phyloP scores from a whole-genome alignment of 2,797 vertebrate species.

The Echeneis naucrates region DNA sequence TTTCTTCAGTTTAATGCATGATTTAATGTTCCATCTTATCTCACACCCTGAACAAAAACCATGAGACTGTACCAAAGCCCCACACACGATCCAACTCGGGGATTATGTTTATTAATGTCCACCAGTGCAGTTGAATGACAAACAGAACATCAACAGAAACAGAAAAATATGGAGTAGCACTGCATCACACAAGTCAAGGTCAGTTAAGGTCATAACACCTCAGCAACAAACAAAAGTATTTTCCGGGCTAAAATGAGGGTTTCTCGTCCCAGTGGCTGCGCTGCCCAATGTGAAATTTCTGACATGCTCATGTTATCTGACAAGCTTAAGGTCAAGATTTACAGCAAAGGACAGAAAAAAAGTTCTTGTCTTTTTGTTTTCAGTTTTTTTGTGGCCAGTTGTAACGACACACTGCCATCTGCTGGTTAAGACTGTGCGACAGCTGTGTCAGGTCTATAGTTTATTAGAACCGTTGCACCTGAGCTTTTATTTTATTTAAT shows the following conservation, averaged over 20 bases:
- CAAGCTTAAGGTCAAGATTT: slow-evolving; percentile 17
- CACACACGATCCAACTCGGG: slow-evolving; percentile 28
- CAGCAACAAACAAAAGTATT: slow-evolving; percentile 6
- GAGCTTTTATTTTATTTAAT: not conserved
- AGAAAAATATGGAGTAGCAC: slow-evolving; percentile 47
- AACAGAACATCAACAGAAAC: slow-evolving; percentile 52
- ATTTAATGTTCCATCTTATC: not conserved
- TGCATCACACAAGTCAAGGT: slow-evolving; percentile 56
- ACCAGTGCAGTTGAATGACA: slow-evolving; percentile 50
- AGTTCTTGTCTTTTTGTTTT: no score
- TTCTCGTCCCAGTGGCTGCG: not conserved
- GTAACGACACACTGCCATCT: slow-evolving; percentile 61
- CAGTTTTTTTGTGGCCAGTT: slow-evolving; percentile 14
- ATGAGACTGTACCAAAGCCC: slow-evolving; percentile 6
- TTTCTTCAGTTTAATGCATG: not conserved
- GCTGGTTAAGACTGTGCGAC: slow-evolving; percentile 65
- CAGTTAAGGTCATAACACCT: slow-evolving; percentile 24
- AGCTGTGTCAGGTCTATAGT: not conserved
- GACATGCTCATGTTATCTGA: slow-evolving; percentile 16
- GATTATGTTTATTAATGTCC: slow-evolving; percentile 70
- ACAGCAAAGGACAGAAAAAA: slow-evolving; percentile 20
- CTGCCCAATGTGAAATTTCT: not conserved
- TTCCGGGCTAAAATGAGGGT: not conserved
- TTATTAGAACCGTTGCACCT: not conserved
- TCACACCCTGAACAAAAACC: not conserved